These are phyloP conservation scores for Brachystomella parvula DNA, from an alignment of 1,140 invertebrate species.

Conservation along the genomic window DNA sequence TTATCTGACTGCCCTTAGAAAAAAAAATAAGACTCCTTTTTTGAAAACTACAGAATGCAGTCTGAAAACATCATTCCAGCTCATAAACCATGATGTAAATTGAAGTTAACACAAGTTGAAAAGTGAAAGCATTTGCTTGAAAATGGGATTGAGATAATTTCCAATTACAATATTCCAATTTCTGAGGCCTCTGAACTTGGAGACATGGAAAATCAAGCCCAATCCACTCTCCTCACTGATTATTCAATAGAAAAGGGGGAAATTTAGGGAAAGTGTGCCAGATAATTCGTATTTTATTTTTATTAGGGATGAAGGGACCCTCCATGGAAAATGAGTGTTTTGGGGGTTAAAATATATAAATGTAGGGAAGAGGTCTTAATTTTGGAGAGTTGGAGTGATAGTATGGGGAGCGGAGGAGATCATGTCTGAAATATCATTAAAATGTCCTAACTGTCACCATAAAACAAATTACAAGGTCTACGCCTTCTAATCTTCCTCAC, in stretches of 20 bases:
- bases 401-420: slow-evolving; percentile 32
- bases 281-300: slow-evolving; percentile 6
- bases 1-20: background rate
- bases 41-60: background rate
- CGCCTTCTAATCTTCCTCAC: background rate
- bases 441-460: slow-evolving; percentile 39
- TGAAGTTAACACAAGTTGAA: too few species aligned
- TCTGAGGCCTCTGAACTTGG: background rate
- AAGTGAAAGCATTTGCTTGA: background rate
- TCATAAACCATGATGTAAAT: slow-evolving; percentile 3
- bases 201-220: background rate
- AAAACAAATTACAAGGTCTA: slow-evolving; percentile 38
- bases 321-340: background rate
- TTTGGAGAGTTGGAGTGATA: slow-evolving; percentile 33
- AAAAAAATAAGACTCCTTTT: too few species aligned
- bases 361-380: slow-evolving; percentile 34
- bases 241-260: background rate
- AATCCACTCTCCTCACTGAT: too few species aligned
- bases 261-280: background rate
- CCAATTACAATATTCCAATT: background rate
- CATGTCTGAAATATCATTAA: slow-evolving; percentile 38
- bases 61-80: background rate
- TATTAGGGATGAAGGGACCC: background rate
- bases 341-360: slow-evolving; percentile 6
- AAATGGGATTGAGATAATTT: background rate